These are phyloP conservation scores for Sciurus carolinensis DNA, from an alignment of 2,797 vertebrate genomes.

Conservation along the genomic window DNA sequence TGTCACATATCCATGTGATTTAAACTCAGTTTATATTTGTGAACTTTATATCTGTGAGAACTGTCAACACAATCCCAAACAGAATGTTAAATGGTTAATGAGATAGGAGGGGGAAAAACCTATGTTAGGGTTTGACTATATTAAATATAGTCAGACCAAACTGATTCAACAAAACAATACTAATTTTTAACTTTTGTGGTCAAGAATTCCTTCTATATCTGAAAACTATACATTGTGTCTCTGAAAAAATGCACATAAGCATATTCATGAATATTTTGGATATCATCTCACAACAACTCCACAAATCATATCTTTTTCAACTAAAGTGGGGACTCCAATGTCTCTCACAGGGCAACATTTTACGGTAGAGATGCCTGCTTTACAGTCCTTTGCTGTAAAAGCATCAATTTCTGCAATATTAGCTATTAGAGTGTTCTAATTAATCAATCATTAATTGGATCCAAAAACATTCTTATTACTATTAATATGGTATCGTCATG, in stretches of 20 bases:
- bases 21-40: not conserved
- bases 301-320: no score
- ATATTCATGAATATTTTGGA: not conserved
- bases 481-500: no score
- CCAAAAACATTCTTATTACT: no score
- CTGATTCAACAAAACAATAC: constrained; percentile 27
- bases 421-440: no score
- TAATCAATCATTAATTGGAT: no score
- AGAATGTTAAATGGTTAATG: constrained; percentile 64
- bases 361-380: no score
- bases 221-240: not conserved
- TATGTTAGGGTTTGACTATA: constrained; percentile 17
- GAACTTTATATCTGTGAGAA: constrained; percentile 36
- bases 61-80: not conserved
- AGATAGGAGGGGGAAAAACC: not conserved
- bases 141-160: constrained; percentile 11
- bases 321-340: no score
- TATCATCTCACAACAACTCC: not conserved
- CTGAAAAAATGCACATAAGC: constrained; percentile 35
- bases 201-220: constrained; percentile 63
- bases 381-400: no score
- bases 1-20: constrained; percentile 43
- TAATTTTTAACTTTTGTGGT: constrained; percentile 63
- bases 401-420: no score
- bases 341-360: no score